phyloP scores from a whole-genome alignment of 2,113 vertebrate species.

The Dolichallabes microphthalmus region DNA sequence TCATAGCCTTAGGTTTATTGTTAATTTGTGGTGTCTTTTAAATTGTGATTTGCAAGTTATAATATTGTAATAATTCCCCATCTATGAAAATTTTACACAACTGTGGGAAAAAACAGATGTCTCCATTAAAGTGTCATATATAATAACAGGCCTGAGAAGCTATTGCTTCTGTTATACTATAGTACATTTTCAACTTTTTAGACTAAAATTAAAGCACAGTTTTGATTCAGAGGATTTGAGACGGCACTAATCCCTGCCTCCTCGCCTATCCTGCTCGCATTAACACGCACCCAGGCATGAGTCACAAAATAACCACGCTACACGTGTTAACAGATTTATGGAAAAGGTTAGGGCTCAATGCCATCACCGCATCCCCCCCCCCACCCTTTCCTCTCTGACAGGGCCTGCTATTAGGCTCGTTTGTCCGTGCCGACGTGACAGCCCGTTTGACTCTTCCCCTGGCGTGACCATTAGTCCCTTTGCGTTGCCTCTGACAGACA shows the following conservation, averaged over 20 bases:
- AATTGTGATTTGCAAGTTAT: neutral
- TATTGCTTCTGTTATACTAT: neutral
- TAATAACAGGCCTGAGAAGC: neutral
- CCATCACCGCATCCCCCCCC: constrained; percentile 94
- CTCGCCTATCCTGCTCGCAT: constrained; percentile 19
- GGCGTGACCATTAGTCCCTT: constrained; percentile 94
- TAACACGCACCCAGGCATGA: constrained; percentile 22
- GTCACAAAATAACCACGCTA: constrained; percentile 61
- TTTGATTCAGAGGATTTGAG: constrained; percentile 2
- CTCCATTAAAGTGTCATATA: neutral
- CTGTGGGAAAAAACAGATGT: neutral
- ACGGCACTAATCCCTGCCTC: neutral
- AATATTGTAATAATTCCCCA: neutral
- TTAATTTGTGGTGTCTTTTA: neutral
- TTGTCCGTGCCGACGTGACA: constrained; percentile 97
- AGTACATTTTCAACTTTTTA: neutral
- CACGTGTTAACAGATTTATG: constrained; percentile 83
- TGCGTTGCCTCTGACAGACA: constrained; percentile 93
- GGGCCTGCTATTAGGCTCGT: constrained; percentile 93
- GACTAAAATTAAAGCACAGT: neutral
- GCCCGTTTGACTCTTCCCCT: constrained; percentile 95
- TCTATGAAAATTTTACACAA: neutral
- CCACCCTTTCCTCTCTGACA: constrained; percentile 55
- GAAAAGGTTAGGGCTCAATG: constrained; percentile 89
- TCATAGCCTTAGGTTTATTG: neutral